Evolutionary conservation across 1,140 invertebrate species (phyloP).

Genomic region (Panagrolaimus sp.): DNA sequence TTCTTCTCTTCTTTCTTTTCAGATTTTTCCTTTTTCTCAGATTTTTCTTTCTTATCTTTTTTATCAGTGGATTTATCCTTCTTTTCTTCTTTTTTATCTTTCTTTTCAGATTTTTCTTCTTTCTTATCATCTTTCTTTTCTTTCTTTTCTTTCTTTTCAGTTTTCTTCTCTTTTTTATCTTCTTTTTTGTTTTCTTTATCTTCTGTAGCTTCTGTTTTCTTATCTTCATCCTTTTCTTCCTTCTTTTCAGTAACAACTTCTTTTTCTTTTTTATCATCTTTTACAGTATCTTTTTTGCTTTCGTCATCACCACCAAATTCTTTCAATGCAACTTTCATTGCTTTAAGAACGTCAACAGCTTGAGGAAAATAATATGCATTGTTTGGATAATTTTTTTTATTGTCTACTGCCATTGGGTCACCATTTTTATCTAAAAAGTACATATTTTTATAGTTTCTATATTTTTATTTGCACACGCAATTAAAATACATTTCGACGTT

Average conservation of each 20-base stretch:
- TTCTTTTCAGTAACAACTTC: constrained; percentile 18
- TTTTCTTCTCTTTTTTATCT: not conserved
- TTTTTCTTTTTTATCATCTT: constrained; percentile 15
- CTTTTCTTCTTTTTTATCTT: constrained; percentile 30
- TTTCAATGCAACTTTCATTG: constrained; percentile 49
- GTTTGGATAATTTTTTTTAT: constrained; percentile 51
- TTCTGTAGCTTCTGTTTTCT: not conserved
- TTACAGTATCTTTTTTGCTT: constrained; percentile 12
- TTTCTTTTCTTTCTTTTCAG: not conserved
- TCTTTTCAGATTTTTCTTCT: not conserved
- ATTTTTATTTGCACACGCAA: constrained; percentile 13
- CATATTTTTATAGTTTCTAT: not conserved
- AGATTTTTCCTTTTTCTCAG: constrained; percentile 28
- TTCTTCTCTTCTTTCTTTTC: constrained; percentile 26
- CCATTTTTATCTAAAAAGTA: constrained; percentile 55
- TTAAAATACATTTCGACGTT: not conserved
- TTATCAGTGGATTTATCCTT: too few species aligned
- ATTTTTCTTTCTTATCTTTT: constrained; percentile 29
- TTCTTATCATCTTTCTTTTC: not conserved
- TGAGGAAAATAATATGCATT: constrained; percentile 52
- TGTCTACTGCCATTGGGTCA: constrained; percentile 46
- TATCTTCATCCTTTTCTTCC: constrained; percentile 17
- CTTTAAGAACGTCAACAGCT: constrained; percentile 47
- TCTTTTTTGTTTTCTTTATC: not conserved
- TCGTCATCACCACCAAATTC: constrained; percentile 13